phyloP scores from a whole-genome alignment of 2,797 vertebrate species.

The Lepilemur ruficaudatus region DNA sequence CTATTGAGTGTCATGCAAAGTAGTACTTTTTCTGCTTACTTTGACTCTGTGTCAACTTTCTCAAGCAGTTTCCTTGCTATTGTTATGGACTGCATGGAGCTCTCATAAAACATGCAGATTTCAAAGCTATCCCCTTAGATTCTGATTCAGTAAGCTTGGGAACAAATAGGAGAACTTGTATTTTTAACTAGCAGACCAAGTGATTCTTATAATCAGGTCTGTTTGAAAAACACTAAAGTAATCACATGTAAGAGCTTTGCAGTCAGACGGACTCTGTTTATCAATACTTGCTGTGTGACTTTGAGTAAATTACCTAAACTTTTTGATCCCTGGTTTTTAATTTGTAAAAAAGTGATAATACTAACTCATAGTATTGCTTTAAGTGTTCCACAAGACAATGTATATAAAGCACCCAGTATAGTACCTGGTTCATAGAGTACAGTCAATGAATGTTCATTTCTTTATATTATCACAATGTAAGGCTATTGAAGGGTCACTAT shows the following conservation, averaged over 20 bases:
- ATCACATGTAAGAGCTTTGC: not conserved
- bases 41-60: not conserved
- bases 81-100: not conserved
- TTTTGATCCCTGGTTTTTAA: not conserved
- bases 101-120: not conserved
- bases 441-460: not conserved
- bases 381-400: not conserved
- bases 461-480: not conserved
- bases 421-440: not conserved
- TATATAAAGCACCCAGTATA: not conserved
- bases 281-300: not conserved
- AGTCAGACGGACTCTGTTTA: not conserved
- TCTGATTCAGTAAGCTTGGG: not conserved
- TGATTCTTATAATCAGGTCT: not conserved
- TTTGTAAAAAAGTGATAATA: not conserved
- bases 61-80: not conserved
- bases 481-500: not conserved
- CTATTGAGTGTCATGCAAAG: not conserved
- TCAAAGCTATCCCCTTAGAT: not conserved
- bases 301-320: not conserved
- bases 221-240: not conserved
- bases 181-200: not conserved
- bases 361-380: not conserved
- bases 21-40: not conserved
- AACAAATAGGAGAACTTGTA: not conserved